Conservation (phyloP, 2,113 vertebrate genomes). For the Poeciliopsis occidentalis region DNA sequence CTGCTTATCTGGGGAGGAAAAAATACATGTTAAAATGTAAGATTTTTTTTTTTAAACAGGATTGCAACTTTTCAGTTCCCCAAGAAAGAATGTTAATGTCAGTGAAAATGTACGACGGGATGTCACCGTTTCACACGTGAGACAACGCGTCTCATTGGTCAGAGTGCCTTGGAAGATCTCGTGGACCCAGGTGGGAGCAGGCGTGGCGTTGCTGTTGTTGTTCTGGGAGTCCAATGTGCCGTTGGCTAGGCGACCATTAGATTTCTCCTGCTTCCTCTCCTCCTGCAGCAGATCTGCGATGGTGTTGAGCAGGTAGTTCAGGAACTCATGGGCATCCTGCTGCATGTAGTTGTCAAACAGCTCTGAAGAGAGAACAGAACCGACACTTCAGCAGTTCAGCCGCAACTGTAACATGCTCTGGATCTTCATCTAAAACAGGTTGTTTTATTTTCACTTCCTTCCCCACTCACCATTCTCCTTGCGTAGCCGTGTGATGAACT, state of each 20-base stretch:
- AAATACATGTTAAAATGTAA: background rate
- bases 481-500: constrained; percentile 95
- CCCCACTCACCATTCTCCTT: constrained; percentile 92
- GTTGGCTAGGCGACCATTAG: constrained; percentile 94
- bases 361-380: constrained; percentile 77
- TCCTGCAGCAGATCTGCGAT: constrained; percentile 97
- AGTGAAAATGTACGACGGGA: background rate
- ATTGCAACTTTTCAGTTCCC: too few species aligned
- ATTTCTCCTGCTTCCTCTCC: constrained; percentile 96
- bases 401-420: background rate
- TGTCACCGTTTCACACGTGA: constrained; percentile 97
- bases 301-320: constrained; percentile 98
- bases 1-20: constrained; percentile 89
- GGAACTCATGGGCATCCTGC: constrained; percentile 97
- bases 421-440: background rate
- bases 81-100: background rate
- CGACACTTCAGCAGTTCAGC: background rate
- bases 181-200: constrained; percentile 95
- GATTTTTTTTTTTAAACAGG: too few species aligned
- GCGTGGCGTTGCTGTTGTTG: constrained; percentile 82
- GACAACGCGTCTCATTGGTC: constrained; percentile 97
- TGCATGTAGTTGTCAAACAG: constrained; percentile 99
- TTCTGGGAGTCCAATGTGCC: constrained; percentile 90
- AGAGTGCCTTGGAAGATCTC: constrained; percentile 99
- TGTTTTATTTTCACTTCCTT: background rate